A percentile compares a stretch with the other conserved stretches of the same genome.
These are phyloP conservation scores for Lepidothrix coronata DNA, from an alignment of 2,113 vertebrate species.

Conservation along the genomic window DNA sequence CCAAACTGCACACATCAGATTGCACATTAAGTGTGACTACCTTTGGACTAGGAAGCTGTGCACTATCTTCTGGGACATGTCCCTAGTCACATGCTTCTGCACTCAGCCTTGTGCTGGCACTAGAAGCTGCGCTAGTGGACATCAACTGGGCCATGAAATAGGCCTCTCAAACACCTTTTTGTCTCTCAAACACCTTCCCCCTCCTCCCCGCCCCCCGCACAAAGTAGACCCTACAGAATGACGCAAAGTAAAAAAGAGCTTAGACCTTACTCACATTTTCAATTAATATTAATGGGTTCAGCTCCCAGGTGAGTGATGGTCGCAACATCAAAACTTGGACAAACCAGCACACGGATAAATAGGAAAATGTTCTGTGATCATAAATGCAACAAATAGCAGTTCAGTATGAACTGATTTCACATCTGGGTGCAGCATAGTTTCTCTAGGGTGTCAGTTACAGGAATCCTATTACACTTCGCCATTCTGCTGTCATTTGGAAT, in stretches of 20 bases:
- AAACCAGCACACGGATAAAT: background rate
- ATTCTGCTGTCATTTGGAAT: background rate
- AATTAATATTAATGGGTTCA: background rate
- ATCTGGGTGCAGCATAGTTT: background rate
- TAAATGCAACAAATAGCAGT: background rate
- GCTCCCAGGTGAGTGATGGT: background rate
- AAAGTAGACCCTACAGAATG: background rate
- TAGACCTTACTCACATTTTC: background rate
- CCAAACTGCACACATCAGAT: background rate
- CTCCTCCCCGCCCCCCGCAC: rapidly evolving
- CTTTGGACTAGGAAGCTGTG: background rate
- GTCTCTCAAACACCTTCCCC: background rate
- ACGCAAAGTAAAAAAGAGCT: background rate
- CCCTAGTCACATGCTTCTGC: background rate
- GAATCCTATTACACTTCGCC: background rate
- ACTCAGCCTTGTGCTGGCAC: background rate
- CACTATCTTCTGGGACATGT: background rate
- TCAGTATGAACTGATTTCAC: background rate
- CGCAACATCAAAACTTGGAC: background rate
- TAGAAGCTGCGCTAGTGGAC: background rate
- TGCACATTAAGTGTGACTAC: background rate
- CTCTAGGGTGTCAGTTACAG: background rate
- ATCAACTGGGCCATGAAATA: background rate
- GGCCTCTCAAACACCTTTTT: background rate
- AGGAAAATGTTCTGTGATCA: background rate